Base-by-base conservation (phyloP, 2,797 vertebrate species). In the Galaxias olidus region DNA sequence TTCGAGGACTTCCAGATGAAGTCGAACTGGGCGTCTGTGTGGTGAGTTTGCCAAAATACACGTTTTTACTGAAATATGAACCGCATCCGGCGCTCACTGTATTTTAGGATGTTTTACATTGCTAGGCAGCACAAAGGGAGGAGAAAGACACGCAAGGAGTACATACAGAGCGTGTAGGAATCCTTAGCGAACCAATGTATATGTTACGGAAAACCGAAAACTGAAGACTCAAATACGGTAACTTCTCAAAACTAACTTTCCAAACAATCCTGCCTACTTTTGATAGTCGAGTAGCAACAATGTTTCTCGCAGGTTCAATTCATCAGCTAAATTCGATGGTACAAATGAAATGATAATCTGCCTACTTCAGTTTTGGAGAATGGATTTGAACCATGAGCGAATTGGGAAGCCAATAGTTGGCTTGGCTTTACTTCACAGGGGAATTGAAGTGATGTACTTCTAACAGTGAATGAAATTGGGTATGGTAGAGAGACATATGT, bases 91-190 rank as follows among this genome's bases (percentile, higher is more conserved):
- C 50, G 30, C 44, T 30, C 30, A 2, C 66, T 65, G 76, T 82
- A 81, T 80, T 86, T 77, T 69, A 71, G 84, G 86, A 84, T 85
- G 81, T 86, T 84, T 79, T 53, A 80, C 78, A 66, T 20, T 57
- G 57, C 61, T 18, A 62, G 66, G 66, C 53, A 63, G 66, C 66
- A 30, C 30, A 30, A 10, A 19, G 49, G 41, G 48, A 50, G 59
- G 53, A 70, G 59, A 72, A 68, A 77, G 52, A 75, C 66, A 65
- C 71, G 53, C 66, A 69, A 59, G 65, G 66, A 68, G 74, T 71
- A 73, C 59, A 63, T 10, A 12, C 2, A 55, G 61, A 74, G 75
- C 6, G 30, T 30, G 69, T 68, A 71, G 61, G 63, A 72, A 71
- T 66, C 62, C 68, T 13, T 41, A 57, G 46, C 49, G 74, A 84